Evolutionary conservation across 2,113 vertebrate genomes (phyloP).

Genomic region (Mesoclemmys tuberculata): DNA sequence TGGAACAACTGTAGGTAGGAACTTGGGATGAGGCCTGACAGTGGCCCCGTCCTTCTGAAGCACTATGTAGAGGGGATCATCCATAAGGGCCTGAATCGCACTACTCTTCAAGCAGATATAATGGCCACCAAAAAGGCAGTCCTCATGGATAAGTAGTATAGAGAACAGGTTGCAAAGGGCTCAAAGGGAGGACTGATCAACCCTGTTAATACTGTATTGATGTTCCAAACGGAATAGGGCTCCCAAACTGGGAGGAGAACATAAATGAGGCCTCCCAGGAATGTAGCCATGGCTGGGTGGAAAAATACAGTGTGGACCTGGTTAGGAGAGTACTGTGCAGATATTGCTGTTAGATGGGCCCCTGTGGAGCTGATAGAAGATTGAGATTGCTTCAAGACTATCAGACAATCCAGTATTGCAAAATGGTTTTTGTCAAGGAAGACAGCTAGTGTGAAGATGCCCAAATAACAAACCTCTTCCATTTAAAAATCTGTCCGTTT

Average conservation of each 20-base stretch:
- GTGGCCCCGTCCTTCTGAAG: not conserved
- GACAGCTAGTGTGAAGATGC: not conserved
- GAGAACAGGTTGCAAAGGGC: not conserved
- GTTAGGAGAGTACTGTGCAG: not conserved
- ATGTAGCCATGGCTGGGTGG: not conserved
- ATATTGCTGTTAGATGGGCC: not conserved
- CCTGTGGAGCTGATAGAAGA: not conserved
- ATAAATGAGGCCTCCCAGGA: not conserved
- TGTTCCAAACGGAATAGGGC: not conserved
- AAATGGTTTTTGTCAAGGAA: not conserved
- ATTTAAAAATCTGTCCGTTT: not conserved
- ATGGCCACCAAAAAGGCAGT: not conserved
- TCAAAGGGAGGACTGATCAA: not conserved
- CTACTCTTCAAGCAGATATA: not conserved
- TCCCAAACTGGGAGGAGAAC: not conserved
- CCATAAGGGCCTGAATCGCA: not conserved
- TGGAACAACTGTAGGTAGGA: not conserved
- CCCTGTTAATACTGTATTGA: not conserved
- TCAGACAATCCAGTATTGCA: no score
- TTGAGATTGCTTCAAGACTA: no score
- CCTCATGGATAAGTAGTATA: not conserved
- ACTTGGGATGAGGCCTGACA: not conserved
- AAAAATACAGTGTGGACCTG: not conserved
- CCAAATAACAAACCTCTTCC: not conserved
- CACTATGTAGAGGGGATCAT: not conserved